These are phyloP conservation scores for Dendrolimus houi DNA, from an alignment of 2,888 invertebrate genomes.

Conservation along the genomic window DNA sequence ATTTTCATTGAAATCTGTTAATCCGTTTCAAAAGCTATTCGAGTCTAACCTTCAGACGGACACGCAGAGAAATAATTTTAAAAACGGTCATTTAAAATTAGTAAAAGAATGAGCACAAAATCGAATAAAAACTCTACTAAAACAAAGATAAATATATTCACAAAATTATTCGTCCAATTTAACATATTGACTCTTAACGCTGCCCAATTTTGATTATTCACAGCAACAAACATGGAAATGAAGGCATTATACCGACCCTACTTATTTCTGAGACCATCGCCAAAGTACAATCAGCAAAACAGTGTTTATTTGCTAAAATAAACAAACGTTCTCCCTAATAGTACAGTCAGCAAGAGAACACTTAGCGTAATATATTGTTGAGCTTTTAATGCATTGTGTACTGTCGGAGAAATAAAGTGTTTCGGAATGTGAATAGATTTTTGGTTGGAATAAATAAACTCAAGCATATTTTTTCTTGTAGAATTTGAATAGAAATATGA, in stretches of 20 bases:
- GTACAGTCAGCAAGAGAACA: conserved; percentile 22
- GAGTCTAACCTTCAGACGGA: too few relatives aligned
- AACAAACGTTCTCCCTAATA: not conserved
- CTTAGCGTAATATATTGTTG: conserved; percentile 18
- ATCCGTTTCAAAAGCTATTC: too few relatives aligned
- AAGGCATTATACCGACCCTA: not conserved
- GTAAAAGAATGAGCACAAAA: too few relatives aligned
- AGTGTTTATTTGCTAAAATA: not conserved
- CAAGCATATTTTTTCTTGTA: too few relatives aligned
- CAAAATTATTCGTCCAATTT: too few relatives aligned
- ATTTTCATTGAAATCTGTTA: too few relatives aligned
- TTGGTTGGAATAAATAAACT: too few relatives aligned
- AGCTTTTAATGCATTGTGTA: conserved; percentile 1
- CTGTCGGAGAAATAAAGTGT: not conserved
- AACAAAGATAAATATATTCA: too few relatives aligned
- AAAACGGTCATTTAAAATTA: too few relatives aligned
- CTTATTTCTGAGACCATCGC: not conserved
- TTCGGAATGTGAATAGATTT: not conserved
- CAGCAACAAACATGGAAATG: not conserved
- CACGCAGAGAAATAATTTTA: too few relatives aligned
- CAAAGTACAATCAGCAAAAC: not conserved
- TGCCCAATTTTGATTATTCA: not conserved
- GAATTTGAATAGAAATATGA: too few relatives aligned
- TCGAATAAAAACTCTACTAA: too few relatives aligned
- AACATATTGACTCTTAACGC: not conserved